A percentile compares a stretch with the other conserved stretches of the same genome.
Evolutionary conservation across 2,797 vertebrate genomes (phyloP).

Genomic region (Triplophysa yarkandensis): DNA sequence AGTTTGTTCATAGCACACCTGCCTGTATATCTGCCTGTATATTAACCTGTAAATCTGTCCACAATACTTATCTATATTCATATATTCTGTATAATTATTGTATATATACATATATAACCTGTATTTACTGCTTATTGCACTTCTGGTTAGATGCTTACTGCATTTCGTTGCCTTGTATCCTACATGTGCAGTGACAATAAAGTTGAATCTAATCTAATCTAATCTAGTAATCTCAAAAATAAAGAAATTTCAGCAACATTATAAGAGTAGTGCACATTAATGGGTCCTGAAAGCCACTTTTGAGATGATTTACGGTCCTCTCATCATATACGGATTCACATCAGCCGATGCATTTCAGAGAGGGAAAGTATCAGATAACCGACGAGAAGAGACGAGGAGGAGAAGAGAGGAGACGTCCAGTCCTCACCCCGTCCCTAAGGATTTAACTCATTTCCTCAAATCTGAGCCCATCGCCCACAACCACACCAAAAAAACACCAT

Average conservation of each 20-base stretch:
- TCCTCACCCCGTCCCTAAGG: conserved; percentile 57
- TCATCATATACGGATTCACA: conserved; percentile 20
- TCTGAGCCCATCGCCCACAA: conserved; percentile 24
- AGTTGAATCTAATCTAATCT: too few relatives aligned
- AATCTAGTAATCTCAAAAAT: too few relatives aligned
- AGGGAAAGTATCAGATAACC: conserved; percentile 10
- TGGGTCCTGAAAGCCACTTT: conserved; percentile 4
- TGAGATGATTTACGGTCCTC: conserved; percentile 3
- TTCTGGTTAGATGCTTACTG: too few relatives aligned
- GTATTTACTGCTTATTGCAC: too few relatives aligned
- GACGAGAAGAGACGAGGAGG: conserved; percentile 4
- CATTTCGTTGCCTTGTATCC: too few relatives aligned
- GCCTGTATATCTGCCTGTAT: too few relatives aligned
- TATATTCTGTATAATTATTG: too few relatives aligned
- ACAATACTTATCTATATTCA: too few relatives aligned
- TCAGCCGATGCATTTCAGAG: conserved; percentile 13
- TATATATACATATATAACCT: too few relatives aligned
- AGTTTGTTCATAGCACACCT: too few relatives aligned
- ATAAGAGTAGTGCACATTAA: not conserved
- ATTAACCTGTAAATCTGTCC: too few relatives aligned
- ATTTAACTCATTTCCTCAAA: conserved; percentile 51
- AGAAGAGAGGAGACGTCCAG: conserved; percentile 14
- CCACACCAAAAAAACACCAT: conserved; percentile 27
- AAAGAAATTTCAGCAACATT: not conserved
- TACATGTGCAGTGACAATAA: too few relatives aligned